Evolutionary conservation across 2,113 vertebrate genomes (phyloP).

Genomic region (Furnarius figulus): DNA sequence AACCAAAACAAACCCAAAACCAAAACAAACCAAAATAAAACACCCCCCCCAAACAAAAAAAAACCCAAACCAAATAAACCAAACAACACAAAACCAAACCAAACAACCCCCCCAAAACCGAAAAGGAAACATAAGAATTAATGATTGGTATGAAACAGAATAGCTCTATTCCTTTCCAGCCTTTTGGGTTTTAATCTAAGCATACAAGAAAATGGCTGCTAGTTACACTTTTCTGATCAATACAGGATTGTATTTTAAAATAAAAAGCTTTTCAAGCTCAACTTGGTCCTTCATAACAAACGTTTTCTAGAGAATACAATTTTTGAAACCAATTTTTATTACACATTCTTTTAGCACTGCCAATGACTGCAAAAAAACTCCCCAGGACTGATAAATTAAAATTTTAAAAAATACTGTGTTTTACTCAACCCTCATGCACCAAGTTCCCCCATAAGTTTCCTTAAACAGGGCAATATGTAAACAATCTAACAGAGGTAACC

Average conservation of each 20-base stretch:
- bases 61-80: background rate
- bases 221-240: background rate
- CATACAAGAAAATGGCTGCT: conserved; percentile 5
- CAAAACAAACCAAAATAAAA: too few species aligned
- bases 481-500: background rate
- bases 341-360: background rate
- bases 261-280: background rate
- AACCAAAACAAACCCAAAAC: background rate
- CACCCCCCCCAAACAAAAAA: background rate
- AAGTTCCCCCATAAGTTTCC: background rate
- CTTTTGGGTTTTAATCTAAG: background rate
- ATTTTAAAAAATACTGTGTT: background rate
- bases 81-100: background rate
- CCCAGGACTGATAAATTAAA: background rate
- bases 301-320: background rate
- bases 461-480: background rate
- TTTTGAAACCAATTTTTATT: background rate
- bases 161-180: background rate
- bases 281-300: background rate
- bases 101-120: background rate
- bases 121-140: background rate
- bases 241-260: background rate
- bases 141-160: background rate
- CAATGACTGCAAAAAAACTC: background rate
- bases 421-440: background rate